Conservation (phyloP, 2,888 invertebrate species). For the Clunio marinus region DNA sequence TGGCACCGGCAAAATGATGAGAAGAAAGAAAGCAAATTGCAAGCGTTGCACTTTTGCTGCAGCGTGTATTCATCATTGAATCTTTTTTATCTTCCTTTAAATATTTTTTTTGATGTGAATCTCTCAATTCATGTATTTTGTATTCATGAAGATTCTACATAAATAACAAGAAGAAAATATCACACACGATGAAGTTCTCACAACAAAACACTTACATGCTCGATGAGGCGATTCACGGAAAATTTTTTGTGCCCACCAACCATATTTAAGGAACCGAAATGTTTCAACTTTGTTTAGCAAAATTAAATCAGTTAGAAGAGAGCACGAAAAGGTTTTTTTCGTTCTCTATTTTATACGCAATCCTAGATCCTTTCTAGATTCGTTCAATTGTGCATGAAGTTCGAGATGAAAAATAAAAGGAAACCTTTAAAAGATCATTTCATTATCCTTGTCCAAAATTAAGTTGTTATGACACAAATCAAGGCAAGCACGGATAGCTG, state of each 20-base stretch:
- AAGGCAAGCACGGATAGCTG: background rate
- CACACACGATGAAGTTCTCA: slow-evolving; percentile 39
- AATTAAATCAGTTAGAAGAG: slow-evolving; percentile 3
- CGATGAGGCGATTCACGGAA: background rate
- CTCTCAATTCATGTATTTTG: background rate
- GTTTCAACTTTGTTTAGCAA: background rate
- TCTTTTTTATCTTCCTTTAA: background rate
- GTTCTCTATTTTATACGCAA: too few relatives aligned
- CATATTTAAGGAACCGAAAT: background rate
- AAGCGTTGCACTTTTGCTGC: slow-evolving; percentile 7
- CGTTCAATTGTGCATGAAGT: slow-evolving; percentile 37
- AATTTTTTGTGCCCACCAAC: background rate
- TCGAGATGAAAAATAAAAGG: too few relatives aligned
- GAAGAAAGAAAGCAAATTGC: slow-evolving; percentile 11
- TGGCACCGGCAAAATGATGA: background rate
- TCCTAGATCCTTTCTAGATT: too few relatives aligned
- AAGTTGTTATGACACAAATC: slow-evolving; percentile 39
- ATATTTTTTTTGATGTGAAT: background rate
- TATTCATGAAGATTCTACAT: background rate
- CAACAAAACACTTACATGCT: slow-evolving; percentile 23
- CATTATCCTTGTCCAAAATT: slow-evolving; percentile 35
- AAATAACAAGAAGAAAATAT: slow-evolving; percentile 23
- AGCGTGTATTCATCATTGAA: background rate
- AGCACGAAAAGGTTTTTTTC: background rate
- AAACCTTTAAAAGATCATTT: slow-evolving; percentile 9